Conservation (phyloP, 1,140 invertebrate species). For the Psilanteris sp. region DNA sequence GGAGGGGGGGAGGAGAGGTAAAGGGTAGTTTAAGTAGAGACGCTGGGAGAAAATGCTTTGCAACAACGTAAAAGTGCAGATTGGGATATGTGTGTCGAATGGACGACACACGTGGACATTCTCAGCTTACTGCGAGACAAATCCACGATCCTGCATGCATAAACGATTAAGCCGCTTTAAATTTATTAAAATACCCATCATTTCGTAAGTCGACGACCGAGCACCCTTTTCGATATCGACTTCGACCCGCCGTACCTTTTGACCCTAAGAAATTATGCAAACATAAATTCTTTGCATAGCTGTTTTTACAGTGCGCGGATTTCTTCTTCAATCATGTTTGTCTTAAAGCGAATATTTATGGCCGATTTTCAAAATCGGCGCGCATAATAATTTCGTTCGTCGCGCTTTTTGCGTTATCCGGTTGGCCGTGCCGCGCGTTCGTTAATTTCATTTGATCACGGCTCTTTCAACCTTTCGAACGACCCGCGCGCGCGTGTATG, state of each 20-base stretch:
- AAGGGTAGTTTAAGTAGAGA: conserved; percentile 52
- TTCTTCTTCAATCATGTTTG: conserved; percentile 42
- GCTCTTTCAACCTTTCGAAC: no score
- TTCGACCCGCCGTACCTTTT: conserved; percentile 55
- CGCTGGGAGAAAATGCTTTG: conserved; percentile 47
- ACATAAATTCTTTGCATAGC: conserved; percentile 58
- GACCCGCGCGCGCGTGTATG: no score
- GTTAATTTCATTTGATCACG: no score
- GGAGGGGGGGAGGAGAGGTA: conserved; percentile 35
- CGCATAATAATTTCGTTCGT: no score
- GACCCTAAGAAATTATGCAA: conserved; percentile 63
- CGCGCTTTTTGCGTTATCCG: no score
- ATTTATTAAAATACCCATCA: conserved; percentile 80
- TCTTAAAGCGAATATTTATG: conserved; percentile 50
- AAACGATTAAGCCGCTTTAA: conserved; percentile 79
- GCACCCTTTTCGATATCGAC: conserved; percentile 54
- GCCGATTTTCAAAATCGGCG: no score
- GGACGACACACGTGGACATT: conserved; percentile 78
- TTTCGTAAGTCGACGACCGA: conserved; percentile 66
- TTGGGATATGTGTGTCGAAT: conserved; percentile 63
- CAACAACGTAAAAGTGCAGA: conserved; percentile 56
- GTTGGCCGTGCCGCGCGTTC: no score
- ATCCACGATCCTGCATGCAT: conserved; percentile 80
- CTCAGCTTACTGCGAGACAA: conserved; percentile 80
- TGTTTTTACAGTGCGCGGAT: conserved; percentile 45